These are phyloP conservation scores for Gerris lacustris DNA, from an alignment of 2,888 invertebrate genomes.

Conservation along the genomic window DNA sequence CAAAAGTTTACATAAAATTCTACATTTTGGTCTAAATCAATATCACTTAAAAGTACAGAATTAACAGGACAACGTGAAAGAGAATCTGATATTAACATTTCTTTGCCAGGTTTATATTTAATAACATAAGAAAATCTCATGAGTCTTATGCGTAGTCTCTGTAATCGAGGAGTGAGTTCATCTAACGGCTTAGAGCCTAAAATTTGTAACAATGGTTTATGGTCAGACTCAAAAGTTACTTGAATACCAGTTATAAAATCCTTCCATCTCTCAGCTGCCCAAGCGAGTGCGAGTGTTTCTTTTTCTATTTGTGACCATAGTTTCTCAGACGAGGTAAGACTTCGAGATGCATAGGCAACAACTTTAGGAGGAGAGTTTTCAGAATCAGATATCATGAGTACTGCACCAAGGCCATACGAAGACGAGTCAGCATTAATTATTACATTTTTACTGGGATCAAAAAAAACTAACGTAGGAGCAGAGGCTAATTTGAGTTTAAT, in stretches of 20 bases:
- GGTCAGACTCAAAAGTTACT: neutral
- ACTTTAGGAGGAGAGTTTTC: neutral
- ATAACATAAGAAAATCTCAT: neutral
- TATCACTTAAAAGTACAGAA: neutral
- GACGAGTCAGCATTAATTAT: neutral
- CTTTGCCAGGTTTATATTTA: neutral
- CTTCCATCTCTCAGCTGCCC: neutral
- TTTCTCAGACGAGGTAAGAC: neutral
- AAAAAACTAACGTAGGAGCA: neutral
- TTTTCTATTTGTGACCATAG: neutral
- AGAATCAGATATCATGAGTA: neutral
- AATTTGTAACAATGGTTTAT: neutral
- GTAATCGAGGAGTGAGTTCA: neutral
- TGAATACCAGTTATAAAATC: neutral
- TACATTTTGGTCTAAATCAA: neutral
- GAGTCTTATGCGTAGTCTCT: neutral
- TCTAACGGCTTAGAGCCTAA: neutral
- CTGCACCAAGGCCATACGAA: neutral
- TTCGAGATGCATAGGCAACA: neutral
- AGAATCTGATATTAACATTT: neutral
- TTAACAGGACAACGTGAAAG: neutral
- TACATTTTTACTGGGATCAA: slow-evolving; percentile 1
- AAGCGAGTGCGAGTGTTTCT: neutral
- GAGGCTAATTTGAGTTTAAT: neutral
- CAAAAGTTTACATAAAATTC: neutral